Base-by-base conservation (phyloP, 2,888 invertebrate genomes). In the Prenolepis imparis region DNA sequence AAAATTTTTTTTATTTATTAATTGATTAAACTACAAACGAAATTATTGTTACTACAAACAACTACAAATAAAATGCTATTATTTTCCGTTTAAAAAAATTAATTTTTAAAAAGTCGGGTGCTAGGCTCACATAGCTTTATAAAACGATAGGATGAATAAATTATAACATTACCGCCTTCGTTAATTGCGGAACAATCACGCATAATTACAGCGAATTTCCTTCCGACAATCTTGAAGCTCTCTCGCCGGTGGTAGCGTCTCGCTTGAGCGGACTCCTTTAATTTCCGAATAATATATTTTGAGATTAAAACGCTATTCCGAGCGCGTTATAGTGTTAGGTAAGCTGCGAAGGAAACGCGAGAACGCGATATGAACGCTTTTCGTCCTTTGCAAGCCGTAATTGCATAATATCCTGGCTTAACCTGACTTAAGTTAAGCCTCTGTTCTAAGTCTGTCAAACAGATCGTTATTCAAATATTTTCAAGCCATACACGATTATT, bases 371-470 rank as follows among this genome's bases (percentile, higher is more conserved):
- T 77, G 80, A 83, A 67, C 83, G 81, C 83, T 70, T 86, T 86
- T 77, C 82, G 83, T 77, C 82, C 66, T 82, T 81, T 66, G 85
- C 67, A 82, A 77, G 86, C 86, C 89, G 87, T 89, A 88, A 88
- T 90, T 88, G 84, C 78, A 84, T 87, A 91, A 91, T 90, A 92
- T 89, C 88, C 84, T 28, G 84, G 91, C 89, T 93, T 92, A 93
- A 93, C 91, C 91, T 89, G 89, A 89, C 91, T 93, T 91, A 90
- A 92, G 87, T 90, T 89, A 90, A 93, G 90, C 68, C 21, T 86
- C 91, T 88, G 67, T 80, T 83, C 75, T 81, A 86, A 87, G 88
- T 77, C 83, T 85, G 87, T 80, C 83, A 87, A 82, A 82, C 82
- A 78, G 80, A 87, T 84, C 73, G 85, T 85, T 87, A 70, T 86